Conservation (phyloP, 2,797 vertebrate genomes). For the Anisognathus igniventris region DNA sequence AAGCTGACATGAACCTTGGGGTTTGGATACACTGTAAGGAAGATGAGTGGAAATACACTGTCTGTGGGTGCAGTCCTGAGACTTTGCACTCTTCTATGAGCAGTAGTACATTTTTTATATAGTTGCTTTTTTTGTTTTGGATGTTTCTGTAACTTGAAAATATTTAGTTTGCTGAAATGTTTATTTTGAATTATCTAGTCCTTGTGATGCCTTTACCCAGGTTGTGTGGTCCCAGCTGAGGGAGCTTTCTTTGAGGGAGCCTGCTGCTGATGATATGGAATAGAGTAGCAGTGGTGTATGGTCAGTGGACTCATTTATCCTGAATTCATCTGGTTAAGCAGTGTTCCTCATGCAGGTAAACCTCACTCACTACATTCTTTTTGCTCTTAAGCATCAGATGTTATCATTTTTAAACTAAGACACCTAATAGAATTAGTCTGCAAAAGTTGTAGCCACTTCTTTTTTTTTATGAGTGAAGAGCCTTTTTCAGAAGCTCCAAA, state of each 20-base stretch:
- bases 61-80: neutral
- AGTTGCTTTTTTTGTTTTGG: neutral
- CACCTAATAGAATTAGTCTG: neutral
- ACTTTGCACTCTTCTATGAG: neutral
- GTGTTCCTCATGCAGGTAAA: neutral
- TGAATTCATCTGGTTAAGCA: neutral
- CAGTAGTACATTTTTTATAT: neutral
- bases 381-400: neutral
- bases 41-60: neutral
- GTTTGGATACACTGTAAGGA: neutral
- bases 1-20: neutral
- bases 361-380: neutral
- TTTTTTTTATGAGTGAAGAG: neutral
- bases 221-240: neutral
- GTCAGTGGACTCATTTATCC: neutral
- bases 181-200: neutral
- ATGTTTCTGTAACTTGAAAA: neutral
- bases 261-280: neutral
- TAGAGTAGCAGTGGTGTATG: neutral
- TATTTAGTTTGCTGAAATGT: neutral
- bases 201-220: neutral
- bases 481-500: neutral
- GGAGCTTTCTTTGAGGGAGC: neutral
- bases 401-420: neutral
- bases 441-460: neutral